These are phyloP conservation scores for Nothobranchius kuhntae DNA, from an alignment of 2,113 vertebrate species.

Conservation along the genomic window DNA sequence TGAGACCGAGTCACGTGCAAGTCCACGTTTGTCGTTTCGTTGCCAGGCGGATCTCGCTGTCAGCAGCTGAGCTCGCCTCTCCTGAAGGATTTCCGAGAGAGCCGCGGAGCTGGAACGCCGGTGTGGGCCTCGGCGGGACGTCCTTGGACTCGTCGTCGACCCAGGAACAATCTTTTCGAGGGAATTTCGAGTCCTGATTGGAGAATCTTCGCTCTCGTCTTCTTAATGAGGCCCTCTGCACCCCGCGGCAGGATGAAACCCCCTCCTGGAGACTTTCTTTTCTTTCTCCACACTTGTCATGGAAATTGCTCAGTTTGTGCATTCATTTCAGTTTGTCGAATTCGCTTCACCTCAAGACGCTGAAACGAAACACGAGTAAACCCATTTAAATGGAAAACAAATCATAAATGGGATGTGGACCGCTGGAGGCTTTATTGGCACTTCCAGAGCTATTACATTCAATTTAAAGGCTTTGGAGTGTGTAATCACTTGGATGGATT, in stretches of 20 bases:
- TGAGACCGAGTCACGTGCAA: conserved; percentile 2
- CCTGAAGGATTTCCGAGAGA: conserved; percentile 23
- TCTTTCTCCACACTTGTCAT: neutral
- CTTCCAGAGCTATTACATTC: conserved; percentile 30
- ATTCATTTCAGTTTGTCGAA: conserved; percentile 47
- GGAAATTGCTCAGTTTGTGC: conserved; percentile 37
- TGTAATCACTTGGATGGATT: conserved; percentile 33
- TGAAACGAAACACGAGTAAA: conserved; percentile 32
- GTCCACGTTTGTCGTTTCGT: conserved; percentile 15
- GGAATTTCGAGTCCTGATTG: conserved; percentile 4
- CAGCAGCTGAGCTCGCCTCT: conserved; percentile 11
- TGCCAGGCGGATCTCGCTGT: conserved; percentile 24
- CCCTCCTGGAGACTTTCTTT: conserved; percentile 16
- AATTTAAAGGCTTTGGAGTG: conserved; percentile 29
- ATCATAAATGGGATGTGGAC: conserved; percentile 31
- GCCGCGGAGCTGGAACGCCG: conserved; percentile 25
- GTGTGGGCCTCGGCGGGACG: conserved; percentile 19
- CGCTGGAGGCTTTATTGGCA: conserved; percentile 30
- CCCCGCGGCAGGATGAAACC: conserved; percentile 19
- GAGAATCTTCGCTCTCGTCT: conserved; percentile 7
- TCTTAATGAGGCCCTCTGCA: conserved; percentile 18
- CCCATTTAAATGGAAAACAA: conserved; percentile 32
- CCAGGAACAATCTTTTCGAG: conserved; percentile 11
- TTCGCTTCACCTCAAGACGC: conserved; percentile 21
- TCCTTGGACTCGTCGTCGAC: conserved; percentile 22